A percentile compares a stretch with the other conserved stretches of the same genome.
phyloP scores from a whole-genome alignment of 2,797 vertebrate species.

The Lemur catta region DNA sequence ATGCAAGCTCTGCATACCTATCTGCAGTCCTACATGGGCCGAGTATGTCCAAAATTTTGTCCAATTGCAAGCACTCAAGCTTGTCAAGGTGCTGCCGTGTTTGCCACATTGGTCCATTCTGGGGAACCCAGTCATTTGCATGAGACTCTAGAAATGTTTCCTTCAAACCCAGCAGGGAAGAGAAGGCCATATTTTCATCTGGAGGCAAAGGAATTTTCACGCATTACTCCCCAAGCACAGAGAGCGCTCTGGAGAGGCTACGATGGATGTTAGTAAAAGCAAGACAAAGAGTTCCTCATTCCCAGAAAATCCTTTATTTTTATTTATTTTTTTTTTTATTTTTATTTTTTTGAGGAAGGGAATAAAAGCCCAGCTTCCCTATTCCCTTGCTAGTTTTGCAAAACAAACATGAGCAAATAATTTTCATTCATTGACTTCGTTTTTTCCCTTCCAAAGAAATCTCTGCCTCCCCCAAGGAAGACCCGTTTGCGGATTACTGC shows the following conservation, averaged over 20 bases:
- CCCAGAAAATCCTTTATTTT: not conserved
- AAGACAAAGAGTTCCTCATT: slow-evolving; percentile 47
- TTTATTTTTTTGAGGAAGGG: not conserved
- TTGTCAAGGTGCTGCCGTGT: not conserved
- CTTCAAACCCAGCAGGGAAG: not conserved
- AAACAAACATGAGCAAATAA: slow-evolving; percentile 54
- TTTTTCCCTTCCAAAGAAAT: slow-evolving; percentile 25
- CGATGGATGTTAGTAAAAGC: not conserved
- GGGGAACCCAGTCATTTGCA: not conserved
- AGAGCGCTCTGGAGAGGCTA: slow-evolving; percentile 4
- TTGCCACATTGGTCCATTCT: not conserved
- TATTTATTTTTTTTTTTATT: not conserved
- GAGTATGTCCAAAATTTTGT: not conserved
- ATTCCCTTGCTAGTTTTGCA: slow-evolving; percentile 40
- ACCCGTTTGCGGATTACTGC: not conserved
- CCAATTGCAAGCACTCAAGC: not conserved
- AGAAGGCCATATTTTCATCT: slow-evolving; percentile 3
- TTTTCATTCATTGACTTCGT: slow-evolving; percentile 38
- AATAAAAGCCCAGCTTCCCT: slow-evolving; percentile 9
- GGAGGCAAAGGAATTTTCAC: not conserved
- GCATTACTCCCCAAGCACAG: not conserved
- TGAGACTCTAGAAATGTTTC: rapidly evolving
- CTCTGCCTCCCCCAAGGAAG: not conserved
- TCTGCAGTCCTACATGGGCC: not conserved
- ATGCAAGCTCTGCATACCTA: not conserved